These are phyloP conservation scores for Yponomeuta malinellus DNA, from an alignment of 2,888 invertebrate species.

Conservation along the genomic window DNA sequence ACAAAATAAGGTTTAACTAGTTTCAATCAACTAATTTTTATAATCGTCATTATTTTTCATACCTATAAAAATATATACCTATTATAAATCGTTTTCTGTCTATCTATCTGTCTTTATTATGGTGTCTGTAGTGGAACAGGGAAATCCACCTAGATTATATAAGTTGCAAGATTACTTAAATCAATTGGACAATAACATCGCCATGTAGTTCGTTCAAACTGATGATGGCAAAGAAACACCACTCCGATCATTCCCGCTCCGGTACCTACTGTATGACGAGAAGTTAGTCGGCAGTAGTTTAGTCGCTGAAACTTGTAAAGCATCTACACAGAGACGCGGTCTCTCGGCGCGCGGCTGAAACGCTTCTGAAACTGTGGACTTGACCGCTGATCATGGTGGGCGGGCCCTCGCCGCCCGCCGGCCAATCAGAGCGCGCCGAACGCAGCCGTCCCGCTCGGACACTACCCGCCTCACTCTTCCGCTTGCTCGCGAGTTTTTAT, in stretches of 20 bases:
- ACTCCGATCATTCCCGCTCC: neutral
- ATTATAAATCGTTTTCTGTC: no score
- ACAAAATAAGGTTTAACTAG: no score
- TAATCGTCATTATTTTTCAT: no score
- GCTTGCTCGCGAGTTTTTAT: slow-evolving; percentile 56
- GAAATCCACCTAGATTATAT: no score
- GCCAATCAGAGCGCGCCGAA: neutral
- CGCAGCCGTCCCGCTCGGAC: slow-evolving; percentile 30
- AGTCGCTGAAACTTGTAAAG: slow-evolving; percentile 39
- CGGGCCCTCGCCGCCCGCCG: slow-evolving; percentile 3
- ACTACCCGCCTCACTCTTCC: neutral
- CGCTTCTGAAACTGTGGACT: slow-evolving; percentile 35
- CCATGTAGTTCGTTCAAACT: no score
- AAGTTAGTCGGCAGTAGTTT: neutral
- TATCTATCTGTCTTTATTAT: no score
- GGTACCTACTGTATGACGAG: neutral
- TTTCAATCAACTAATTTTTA: no score
- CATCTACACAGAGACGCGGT: slow-evolving; percentile 24
- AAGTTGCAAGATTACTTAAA: no score
- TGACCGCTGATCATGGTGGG: neutral
- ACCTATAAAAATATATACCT: no score
- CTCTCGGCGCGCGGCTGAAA: slow-evolving; percentile 32
- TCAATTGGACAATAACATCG: no score
- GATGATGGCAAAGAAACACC: neutral
- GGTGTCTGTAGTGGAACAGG: no score